phyloP scores from a whole-genome alignment of 2,888 invertebrate species.

The Steinernema scapterisci region DNA sequence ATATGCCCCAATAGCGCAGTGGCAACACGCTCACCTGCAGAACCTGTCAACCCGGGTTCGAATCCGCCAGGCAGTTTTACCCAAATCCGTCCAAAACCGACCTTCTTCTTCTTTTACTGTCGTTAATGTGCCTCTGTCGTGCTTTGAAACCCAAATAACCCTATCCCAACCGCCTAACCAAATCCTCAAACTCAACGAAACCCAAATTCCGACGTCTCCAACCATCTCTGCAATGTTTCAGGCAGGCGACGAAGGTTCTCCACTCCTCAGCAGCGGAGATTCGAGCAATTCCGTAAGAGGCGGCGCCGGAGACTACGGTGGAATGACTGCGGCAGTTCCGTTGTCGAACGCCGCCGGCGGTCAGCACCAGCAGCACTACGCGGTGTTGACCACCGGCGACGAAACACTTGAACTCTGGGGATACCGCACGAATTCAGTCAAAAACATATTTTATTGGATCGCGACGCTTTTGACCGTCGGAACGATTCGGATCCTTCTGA shows the following conservation, averaged over 20 bases:
- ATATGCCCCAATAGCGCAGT: too few relatives aligned
- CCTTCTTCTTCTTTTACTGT: not conserved
- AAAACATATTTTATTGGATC: slow-evolving; percentile 33
- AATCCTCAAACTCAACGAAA: too few relatives aligned
- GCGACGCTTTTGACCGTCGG: slow-evolving; percentile 55
- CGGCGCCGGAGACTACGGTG: slow-evolving; percentile 22
- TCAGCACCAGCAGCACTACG: slow-evolving; percentile 38
- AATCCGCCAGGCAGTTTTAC: too few relatives aligned
- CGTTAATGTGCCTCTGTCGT: not conserved
- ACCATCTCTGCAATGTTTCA: slow-evolving; percentile 6
- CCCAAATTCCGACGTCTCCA: too few relatives aligned
- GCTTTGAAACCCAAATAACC: too few relatives aligned
- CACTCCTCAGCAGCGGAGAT: slow-evolving; percentile 19
- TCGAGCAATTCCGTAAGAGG: not conserved
- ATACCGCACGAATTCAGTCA: slow-evolving; percentile 36
- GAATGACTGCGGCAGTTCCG: slow-evolving; percentile 33
- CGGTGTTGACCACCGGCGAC: slow-evolving; percentile 44
- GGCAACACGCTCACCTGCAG: too few relatives aligned
- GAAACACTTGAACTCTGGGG: slow-evolving; percentile 52
- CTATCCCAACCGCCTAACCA: too few relatives aligned
- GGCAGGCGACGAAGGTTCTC: slow-evolving; percentile 8
- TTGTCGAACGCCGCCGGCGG: slow-evolving; percentile 34
- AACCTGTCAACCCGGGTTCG: too few relatives aligned
- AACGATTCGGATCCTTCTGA: slow-evolving; percentile 59
- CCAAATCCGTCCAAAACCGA: too few relatives aligned